Evolutionary conservation across 1,140 invertebrate genomes (phyloP).

Genomic region (Colletes latitarsis): DNA sequence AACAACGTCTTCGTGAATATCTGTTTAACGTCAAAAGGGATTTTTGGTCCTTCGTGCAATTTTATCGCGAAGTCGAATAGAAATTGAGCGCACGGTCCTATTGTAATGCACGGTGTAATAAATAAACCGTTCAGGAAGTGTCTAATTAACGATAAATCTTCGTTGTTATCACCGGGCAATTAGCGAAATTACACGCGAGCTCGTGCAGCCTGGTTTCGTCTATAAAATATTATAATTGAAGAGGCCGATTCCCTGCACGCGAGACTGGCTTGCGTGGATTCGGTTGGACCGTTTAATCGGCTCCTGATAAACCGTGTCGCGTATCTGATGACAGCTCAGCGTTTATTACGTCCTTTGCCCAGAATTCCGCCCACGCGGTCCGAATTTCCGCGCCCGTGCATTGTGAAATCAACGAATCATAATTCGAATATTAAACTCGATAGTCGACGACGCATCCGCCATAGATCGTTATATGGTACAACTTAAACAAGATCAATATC

Average conservation of each 20-base stretch:
- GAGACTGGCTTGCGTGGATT: neutral
- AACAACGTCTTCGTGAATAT: too few species aligned
- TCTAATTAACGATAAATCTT: conserved; percentile 38
- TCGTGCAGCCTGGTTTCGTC: neutral
- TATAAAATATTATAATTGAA: conserved; percentile 39
- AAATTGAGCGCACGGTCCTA: neutral
- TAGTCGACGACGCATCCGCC: too few species aligned
- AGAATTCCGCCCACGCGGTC: neutral
- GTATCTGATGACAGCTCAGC: conserved; percentile 23
- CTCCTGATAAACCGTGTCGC: conserved; percentile 4
- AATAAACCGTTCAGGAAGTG: neutral
- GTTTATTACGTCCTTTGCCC: neutral
- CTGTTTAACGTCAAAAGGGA: too few species aligned
- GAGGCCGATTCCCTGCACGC: neutral
- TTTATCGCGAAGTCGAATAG: neutral
- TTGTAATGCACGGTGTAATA: neutral
- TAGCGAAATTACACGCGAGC: conserved; percentile 30
- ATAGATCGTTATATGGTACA: too few species aligned
- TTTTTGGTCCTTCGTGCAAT: neutral
- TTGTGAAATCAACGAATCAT: too few species aligned
- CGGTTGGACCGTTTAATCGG: conserved; percentile 29
- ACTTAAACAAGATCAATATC: too few species aligned
- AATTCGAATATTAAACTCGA: too few species aligned
- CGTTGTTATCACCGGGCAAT: conserved; percentile 28
- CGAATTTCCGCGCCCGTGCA: neutral